These are phyloP conservation scores for Corythucha ciliata DNA, from an alignment of 2,888 invertebrate species.

Conservation along the genomic window DNA sequence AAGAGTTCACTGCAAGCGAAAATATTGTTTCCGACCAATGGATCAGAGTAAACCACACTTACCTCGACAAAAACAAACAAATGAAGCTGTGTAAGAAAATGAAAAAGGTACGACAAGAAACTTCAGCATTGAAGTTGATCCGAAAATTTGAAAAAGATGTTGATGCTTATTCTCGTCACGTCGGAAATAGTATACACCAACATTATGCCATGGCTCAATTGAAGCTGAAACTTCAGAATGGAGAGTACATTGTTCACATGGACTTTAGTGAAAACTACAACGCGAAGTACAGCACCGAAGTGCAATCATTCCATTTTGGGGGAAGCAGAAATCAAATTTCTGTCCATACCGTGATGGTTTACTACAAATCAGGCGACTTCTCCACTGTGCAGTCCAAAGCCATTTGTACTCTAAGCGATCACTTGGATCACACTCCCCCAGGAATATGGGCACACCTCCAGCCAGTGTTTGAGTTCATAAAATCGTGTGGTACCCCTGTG, in stretches of 20 bases:
- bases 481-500: neutral
- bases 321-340: no score
- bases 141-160: conserved; percentile 11
- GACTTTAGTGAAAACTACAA: conserved; percentile 1
- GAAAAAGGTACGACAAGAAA: conserved; percentile 1
- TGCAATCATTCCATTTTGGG: no score
- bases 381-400: neutral
- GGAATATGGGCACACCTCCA: conserved; percentile 7
- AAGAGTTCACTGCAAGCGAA: conserved; percentile 3
- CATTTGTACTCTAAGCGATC: conserved; percentile 9
- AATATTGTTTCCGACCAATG: neutral
- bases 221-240: conserved; percentile 1
- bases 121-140: conserved; percentile 1
- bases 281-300: neutral
- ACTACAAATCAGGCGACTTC: neutral
- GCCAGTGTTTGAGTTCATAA: neutral
- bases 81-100: neutral
- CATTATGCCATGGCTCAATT: neutral
- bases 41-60: no score
- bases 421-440: conserved; percentile 4
- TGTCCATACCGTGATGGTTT: no score
- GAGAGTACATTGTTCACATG: conserved; percentile 9
- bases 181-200: neutral
- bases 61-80: conserved; percentile 7
- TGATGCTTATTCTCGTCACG: neutral